Evolutionary conservation across 2,888 invertebrate genomes (phyloP), one percentile per base, ranked within the genome.

Genomic region (Dinocampus coccinellae): DNA sequence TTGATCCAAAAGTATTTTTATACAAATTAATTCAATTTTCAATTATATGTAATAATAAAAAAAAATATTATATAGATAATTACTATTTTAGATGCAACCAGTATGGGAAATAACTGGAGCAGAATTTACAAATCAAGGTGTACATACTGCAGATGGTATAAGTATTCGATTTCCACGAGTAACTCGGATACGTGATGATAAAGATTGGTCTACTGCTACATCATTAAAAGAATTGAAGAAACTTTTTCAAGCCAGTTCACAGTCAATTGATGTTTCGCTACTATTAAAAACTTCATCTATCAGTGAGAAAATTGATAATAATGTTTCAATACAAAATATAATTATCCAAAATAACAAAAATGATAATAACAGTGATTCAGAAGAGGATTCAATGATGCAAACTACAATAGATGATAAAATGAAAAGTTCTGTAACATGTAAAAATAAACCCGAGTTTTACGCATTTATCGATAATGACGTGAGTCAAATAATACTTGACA

Each of bases 31-130:
- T 29, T 29, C 3, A 29, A 29, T 7, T 4, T 29, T 29, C 7
- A 4, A 4, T 29, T 29, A 29, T 7, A 4, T 7, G 2, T 0
- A 53, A 22, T 53, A 1, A 16, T 3, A 11, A 22, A 20, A 11
- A 22, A 1, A 53, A 39, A 68, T 22, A 4, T 26, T 57, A 34
- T n/a, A 39, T 70, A 26, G 58, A 16, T 13, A 6, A 61, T 65
- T 66, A 39, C 60, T 26, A 58, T 47, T 64, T 26, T 65, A 89
- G 84, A 89, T 91, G 29, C 94, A 95, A 85, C 97, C 97, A 0
- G 94, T 98, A 9, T 98, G 98, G 97, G 97, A 98, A 89, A 96
- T 98, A 72, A 95, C 96, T 0, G 96, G 94, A 0, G 94, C 94
- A 0, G 94, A 94, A 86, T 91, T 94, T 77, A 93, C 94, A 1